Percentiles rank a stretch among this genome's conserved stretches.
Evolutionary conservation across 2,113 vertebrate genomes (phyloP).

Genomic region (Platysternon megacephalum): DNA sequence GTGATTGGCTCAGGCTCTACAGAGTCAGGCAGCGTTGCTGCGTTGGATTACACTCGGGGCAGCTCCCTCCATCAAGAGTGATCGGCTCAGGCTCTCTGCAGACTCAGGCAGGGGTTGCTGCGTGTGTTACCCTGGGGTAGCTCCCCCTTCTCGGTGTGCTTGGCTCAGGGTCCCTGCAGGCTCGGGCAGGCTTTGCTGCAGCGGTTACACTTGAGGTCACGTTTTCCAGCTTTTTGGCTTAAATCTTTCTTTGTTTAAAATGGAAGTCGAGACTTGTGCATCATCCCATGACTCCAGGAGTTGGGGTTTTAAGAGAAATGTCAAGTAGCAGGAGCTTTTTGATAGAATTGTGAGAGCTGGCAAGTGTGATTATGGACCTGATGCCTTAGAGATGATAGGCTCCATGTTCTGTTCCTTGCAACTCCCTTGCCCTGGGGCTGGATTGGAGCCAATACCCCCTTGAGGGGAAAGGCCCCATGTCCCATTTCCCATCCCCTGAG

Average conservation of each 20-base stretch:
- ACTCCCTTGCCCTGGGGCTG: background rate
- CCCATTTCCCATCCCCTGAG: background rate
- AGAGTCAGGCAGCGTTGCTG: no score
- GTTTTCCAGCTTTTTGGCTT: background rate
- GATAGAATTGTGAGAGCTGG: background rate
- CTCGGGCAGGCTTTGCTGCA: no score
- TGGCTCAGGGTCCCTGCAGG: no score
- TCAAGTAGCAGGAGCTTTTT: background rate
- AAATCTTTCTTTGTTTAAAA: background rate
- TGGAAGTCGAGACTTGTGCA: background rate
- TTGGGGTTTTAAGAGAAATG: background rate
- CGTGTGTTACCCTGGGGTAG: no score
- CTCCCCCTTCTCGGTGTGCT: no score
- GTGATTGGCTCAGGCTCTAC: no score
- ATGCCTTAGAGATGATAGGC: background rate
- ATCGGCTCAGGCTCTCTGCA: no score
- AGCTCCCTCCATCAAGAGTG: no score
- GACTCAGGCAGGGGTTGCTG: no score
- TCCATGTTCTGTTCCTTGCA: background rate
- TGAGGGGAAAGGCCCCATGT: background rate
- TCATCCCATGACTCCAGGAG: background rate
- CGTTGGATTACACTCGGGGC: no score
- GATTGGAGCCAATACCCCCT: background rate
- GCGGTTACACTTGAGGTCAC: no score
- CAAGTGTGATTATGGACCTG: background rate